Base-by-base conservation (phyloP, 2,797 vertebrate genomes). In the Sebastiscus albofasciatus region DNA sequence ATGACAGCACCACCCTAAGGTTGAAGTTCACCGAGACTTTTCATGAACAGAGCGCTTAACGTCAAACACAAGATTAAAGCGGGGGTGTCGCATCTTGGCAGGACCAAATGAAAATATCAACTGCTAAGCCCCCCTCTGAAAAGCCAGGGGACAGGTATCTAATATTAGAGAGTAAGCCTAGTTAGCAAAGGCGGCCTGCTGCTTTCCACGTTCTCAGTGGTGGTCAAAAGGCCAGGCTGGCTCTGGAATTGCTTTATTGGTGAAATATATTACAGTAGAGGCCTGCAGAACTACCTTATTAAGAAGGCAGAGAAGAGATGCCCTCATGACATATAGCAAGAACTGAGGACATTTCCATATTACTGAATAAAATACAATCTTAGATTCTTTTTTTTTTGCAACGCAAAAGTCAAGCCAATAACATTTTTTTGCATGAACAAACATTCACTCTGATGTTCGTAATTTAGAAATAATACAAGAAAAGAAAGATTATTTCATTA, bases 101-200 rank as follows among this genome's bases (percentile, higher is more conserved):
- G 91, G 90, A 96, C 95, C 95, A 96, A 96, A 97, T 97, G 96
- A 97, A 97, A 97, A 97, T 97, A 97, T 96, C 96, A 96, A 96
- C 94, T 90, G 93, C 92, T 97, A 96, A 97, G 96, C 96, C 96
- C 94, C 83, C 88, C 93, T 96, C 93, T 95, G 94, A 91, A 94
- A 95, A 95, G 76, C 78, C 93, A 93, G 92, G 93, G 94, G 94
- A 96, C 93, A 97, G 96, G 95, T 96, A 97, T 95, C 94, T 96
- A 96, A 97, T 95, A 96, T 94, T 94, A 96, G 95, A 96, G 93
- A 94, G 93, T 95, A 94, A 94, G 93, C 89, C 94, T 95, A 96
- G 95, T 96, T 96, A 96, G 94, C 92, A 89, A 88, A 90, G 92
- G 93, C 79, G 83, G 90, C 91, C 90, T 94, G 92, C 95, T 95